A percentile compares a stretch with the other conserved stretches of the same genome.
Conservation (phyloP, 1,140 invertebrate species). For the Rhagoletis zephyria region DNA sequence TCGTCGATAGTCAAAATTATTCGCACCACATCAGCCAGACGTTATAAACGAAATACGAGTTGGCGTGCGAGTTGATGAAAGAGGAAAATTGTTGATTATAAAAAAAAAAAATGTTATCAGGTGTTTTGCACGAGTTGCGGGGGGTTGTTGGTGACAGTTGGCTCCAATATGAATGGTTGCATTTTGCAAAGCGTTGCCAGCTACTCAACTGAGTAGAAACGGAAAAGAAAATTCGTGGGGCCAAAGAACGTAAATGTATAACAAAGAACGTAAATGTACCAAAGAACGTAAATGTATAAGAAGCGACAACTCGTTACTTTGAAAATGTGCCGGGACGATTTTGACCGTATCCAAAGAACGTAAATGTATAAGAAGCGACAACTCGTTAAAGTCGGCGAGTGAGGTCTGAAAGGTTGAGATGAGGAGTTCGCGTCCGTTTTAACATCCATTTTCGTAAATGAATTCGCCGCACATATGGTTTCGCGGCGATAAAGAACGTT, state of each 20-base stretch:
- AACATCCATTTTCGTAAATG: too few species aligned
- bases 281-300: too few species aligned
- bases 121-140: not conserved
- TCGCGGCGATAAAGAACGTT: too few species aligned
- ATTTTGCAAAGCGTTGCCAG: slow-evolving; percentile 13
- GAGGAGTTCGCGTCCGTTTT: too few species aligned
- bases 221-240: not conserved
- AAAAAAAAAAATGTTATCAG: slow-evolving; percentile 17
- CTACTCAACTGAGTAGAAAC: not conserved
- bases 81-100: slow-evolving; percentile 29
- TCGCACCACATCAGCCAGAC: not conserved
- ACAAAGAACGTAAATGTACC: too few species aligned
- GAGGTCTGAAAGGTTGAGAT: too few species aligned
- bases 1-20: not conserved
- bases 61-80: not conserved
- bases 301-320: not conserved
- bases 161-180: slow-evolving; percentile 18
- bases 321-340: not conserved
- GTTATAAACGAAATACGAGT: slow-evolving; percentile 30
- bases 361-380: too few species aligned
- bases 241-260: too few species aligned
- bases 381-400: too few species aligned
- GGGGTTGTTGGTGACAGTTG: not conserved
- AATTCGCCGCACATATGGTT: too few species aligned
- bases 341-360: too few species aligned